These are phyloP conservation scores for Apis cerana DNA, from an alignment of 1,140 invertebrate species.

Conservation along the genomic window DNA sequence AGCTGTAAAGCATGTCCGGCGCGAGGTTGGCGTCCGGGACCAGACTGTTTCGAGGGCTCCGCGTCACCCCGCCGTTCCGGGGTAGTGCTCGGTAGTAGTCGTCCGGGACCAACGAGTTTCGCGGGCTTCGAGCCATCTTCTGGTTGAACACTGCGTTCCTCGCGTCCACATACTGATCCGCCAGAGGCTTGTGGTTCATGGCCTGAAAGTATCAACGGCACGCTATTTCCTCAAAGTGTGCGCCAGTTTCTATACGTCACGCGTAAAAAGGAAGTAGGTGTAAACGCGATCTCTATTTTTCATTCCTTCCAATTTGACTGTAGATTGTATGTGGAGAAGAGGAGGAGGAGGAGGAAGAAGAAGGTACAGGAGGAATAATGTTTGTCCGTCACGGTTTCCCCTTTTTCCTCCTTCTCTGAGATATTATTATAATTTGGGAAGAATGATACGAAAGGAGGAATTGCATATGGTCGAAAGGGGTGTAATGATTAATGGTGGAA, in stretches of 20 bases:
- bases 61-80: slow-evolving; percentile 3
- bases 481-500: background rate
- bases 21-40: slow-evolving; percentile 72
- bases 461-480: too few species aligned
- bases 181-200: slow-evolving; percentile 70
- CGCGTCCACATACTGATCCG: slow-evolving; percentile 70
- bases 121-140: slow-evolving; percentile 83
- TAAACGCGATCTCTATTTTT: too few species aligned
- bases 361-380: too few species aligned
- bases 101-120: slow-evolving; percentile 82
- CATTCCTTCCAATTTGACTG: too few species aligned
- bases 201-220: slow-evolving; percentile 60
- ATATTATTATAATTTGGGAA: too few species aligned
- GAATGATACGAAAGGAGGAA: background rate
- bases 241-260: too few species aligned
- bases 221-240: too few species aligned
- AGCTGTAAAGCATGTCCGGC: slow-evolving; percentile 73
- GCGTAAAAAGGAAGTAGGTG: too few species aligned
- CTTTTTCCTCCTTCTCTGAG: too few species aligned
- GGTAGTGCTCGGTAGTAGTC: slow-evolving; percentile 34
- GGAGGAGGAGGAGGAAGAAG: too few species aligned
- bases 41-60: slow-evolving; percentile 79
- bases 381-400: too few species aligned
- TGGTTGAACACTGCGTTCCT: slow-evolving; percentile 76
- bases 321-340: too few species aligned